Base-by-base conservation (phyloP, 2,888 invertebrate genomes). In the Ormia ochracea region DNA sequence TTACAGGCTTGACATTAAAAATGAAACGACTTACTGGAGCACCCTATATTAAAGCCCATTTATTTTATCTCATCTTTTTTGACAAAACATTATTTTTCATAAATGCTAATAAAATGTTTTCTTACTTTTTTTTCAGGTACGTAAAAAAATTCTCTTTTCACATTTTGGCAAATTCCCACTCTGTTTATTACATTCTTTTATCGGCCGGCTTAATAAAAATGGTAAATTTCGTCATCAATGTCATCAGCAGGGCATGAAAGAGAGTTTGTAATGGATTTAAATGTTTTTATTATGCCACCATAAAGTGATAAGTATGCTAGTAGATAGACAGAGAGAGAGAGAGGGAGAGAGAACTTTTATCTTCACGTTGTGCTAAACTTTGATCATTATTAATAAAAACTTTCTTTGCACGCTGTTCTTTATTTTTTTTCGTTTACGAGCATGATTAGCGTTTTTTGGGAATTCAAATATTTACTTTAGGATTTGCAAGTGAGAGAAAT, bases 101-200 rank as follows among this genome's bases (percentile, higher is more conserved):
- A 43, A 43, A 56, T 65, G 3, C 4, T 69, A n/a, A 68, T 70
- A 63, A 73, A 68, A 70, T 28, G 12, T 59, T 48, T 52, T 41
- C 4, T 63, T 70, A 14, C 21, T 38, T 17, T 66, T 38, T 50
- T 59, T 81, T 3, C 81, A 81, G 81, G 81, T 81, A 78, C 23
- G 81, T 78, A 77, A 28, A 21, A n/a, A 28, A 50, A 14, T n/a
- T 50, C 38, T 59, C 19, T 12, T 58, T 36, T 14, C 14, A 23
- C 23, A 45, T 58, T 54, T 31, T 41, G 5, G 14, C 10, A 59
- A 59, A 50, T 59, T 48, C 14, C 48, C 41, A 33, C 26, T 12
- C 28, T 28, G 17, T 36, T 33, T 48, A 58, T 45, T 41, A 50
- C 38, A 61, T 33, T 68, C n/a, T 21, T 19, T 50, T 58, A 17